Conservation (phyloP, 1,140 invertebrate genomes). For the Bacillus rossius region DNA sequence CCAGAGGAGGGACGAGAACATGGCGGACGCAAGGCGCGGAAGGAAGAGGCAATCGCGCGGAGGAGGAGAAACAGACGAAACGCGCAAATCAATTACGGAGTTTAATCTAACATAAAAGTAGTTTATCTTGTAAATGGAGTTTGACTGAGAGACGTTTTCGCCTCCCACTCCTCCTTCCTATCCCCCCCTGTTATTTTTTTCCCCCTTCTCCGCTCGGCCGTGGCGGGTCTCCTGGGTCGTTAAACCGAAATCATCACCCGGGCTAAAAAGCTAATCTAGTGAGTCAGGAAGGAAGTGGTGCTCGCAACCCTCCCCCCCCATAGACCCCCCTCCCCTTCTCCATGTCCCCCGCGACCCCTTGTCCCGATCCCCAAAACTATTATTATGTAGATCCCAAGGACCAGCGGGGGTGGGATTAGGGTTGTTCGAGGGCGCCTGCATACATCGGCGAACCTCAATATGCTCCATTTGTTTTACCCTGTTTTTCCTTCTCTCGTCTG, state of each 20-base stretch:
- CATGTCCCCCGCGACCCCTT: background rate
- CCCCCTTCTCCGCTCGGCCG: background rate
- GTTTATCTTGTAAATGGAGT: no score
- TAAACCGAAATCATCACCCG: conserved; percentile 5
- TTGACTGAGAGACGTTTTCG: background rate
- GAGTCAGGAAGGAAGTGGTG: background rate
- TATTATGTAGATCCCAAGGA: conserved; percentile 9
- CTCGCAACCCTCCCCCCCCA: background rate
- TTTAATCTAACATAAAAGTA: no score
- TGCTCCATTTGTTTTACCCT: conserved; percentile 10
- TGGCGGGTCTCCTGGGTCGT: background rate
- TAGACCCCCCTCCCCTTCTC: background rate
- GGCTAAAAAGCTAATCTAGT: conserved; percentile 3
- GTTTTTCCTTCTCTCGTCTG: no score
- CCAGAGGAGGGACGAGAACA: no score
- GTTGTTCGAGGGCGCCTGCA: conserved; percentile 1
- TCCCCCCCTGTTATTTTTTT: no score
- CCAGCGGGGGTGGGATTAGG: no score
- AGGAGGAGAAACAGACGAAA: no score
- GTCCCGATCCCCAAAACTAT: background rate
- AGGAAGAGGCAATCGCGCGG: background rate
- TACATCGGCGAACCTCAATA: conserved; percentile 15
- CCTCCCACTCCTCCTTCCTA: background rate
- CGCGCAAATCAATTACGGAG: no score
- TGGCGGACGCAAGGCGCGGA: background rate